Conservation (phyloP, 2,888 invertebrate species). For the Pharmacophagus antenor region DNA sequence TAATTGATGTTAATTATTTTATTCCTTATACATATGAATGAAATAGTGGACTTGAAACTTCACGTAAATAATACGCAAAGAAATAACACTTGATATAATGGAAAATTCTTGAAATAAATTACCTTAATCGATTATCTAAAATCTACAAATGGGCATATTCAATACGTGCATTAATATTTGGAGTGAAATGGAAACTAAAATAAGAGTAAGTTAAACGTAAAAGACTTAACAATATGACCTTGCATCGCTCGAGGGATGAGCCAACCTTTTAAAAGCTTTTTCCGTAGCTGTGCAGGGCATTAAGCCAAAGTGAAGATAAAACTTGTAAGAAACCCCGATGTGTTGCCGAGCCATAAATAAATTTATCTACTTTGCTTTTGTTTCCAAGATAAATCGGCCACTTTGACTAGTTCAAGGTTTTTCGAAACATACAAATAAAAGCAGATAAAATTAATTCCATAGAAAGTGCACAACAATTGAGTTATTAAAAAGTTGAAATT, state of each 20-base stretch:
- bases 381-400: constrained; percentile 66
- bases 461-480: constrained; percentile 23
- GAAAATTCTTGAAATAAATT: background rate
- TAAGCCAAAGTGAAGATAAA: constrained; percentile 68
- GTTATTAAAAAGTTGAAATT: background rate
- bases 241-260: constrained; percentile 63
- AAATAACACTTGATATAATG: no score
- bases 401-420: constrained; percentile 62
- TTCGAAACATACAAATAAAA: constrained; percentile 48
- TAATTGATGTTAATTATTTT: no score
- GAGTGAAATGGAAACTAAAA: constrained; percentile 23
- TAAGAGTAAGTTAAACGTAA: constrained; percentile 34
- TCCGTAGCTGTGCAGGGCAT: constrained; percentile 60
- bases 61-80: no score
- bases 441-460: constrained; percentile 36
- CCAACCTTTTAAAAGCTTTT: constrained; percentile 69
- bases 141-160: background rate
- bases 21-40: no score
- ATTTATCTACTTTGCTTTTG: constrained; percentile 70
- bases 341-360: constrained; percentile 66
- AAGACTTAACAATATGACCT: constrained; percentile 42
- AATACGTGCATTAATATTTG: constrained; percentile 20
- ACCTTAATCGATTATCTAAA: constrained; percentile 4
- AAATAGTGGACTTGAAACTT: no score
- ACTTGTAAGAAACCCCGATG: constrained; percentile 60